Evolutionary conservation across 2,113 vertebrate genomes (phyloP).

Genomic region (Lophochroa leadbeateri): DNA sequence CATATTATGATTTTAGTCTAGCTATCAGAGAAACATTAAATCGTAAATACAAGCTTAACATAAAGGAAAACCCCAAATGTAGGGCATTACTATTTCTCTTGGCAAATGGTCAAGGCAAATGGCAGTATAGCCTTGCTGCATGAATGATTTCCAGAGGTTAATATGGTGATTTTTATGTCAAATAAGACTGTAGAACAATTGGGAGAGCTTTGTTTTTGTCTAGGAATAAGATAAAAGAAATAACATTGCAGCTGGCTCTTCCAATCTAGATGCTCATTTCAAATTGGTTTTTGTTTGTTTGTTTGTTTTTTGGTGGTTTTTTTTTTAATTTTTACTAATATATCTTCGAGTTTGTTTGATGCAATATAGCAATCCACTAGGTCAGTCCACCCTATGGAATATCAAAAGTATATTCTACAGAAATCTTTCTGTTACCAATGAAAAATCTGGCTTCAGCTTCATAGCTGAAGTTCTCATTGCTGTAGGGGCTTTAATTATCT

Average conservation of each 20-base stretch:
- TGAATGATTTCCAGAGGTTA: neutral
- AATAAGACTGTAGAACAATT: neutral
- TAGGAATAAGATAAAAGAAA: neutral
- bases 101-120: neutral
- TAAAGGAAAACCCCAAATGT: neutral
- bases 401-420: neutral
- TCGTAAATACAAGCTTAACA: neutral
- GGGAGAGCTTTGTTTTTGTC: neutral
- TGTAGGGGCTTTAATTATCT: neutral
- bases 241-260: neutral
- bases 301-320: accelerated
- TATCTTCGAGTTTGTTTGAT: neutral
- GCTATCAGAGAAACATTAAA: neutral
- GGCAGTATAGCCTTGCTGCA: neutral
- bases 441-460: neutral
- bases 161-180: neutral
- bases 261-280: neutral
- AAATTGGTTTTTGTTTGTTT: neutral
- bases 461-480: neutral
- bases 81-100: neutral
- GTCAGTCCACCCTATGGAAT: neutral
- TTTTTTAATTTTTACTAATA: neutral
- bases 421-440: neutral
- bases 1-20: neutral
- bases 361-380: neutral